These are phyloP conservation scores for Lypha dubia DNA, from an alignment of 2,888 invertebrate species.

Conservation along the genomic window DNA sequence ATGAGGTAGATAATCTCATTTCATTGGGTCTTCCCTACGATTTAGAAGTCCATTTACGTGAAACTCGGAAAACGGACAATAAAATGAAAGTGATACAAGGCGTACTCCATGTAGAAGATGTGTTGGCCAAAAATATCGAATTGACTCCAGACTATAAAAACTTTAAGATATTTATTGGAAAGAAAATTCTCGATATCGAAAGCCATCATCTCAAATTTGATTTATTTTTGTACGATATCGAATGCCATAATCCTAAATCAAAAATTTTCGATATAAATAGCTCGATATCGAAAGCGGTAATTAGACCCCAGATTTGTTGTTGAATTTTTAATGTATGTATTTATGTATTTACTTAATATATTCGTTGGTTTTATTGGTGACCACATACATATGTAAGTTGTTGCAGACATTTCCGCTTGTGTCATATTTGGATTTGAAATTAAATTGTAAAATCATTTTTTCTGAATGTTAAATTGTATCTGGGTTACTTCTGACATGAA, in stretches of 20 bases:
- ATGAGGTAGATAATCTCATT: conserved; percentile 7
- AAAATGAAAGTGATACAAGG: background rate
- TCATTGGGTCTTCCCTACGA: background rate
- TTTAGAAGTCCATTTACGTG: conserved; percentile 30
- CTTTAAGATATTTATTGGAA: background rate
- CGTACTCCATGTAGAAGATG: conserved; percentile 7
- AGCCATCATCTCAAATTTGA: no score
- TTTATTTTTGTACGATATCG: no score
- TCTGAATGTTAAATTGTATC: no score
- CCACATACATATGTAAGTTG: background rate
- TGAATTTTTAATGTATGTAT: background rate
- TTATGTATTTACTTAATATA: no score
- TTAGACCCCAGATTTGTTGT: background rate
- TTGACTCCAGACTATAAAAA: conserved; percentile 13
- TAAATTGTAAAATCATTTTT: no score
- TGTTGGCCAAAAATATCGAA: conserved; percentile 22
- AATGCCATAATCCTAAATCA: no score
- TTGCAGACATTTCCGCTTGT: no score
- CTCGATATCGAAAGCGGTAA: no score
- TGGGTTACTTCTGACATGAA: no score
- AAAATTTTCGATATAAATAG: no score
- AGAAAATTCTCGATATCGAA: no score
- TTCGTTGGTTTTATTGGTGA: background rate
- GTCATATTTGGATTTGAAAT: no score
- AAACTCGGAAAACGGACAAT: background rate